Evolutionary conservation across 2,797 vertebrate genomes (phyloP).

Genomic region (Coregonus sp.): DNA sequence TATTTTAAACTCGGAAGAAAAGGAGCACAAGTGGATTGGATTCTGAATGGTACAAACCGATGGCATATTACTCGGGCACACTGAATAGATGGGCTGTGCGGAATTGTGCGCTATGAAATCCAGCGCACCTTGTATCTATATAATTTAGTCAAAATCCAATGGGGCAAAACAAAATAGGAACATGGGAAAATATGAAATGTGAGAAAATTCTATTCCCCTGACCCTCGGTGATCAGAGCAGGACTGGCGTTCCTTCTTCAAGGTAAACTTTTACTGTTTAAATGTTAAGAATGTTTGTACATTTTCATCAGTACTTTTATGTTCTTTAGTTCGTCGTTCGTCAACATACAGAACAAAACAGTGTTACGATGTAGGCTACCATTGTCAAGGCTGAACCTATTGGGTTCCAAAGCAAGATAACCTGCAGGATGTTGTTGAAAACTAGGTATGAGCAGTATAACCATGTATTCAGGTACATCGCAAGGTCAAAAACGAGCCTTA

Average conservation of each 20-base stretch:
- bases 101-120: conserved; percentile 43
- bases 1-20: conserved; percentile 8
- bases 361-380: background rate
- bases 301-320: background rate
- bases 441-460: conserved; percentile 47
- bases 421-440: conserved; percentile 35
- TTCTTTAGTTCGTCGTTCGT: background rate
- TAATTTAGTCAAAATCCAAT: conserved; percentile 42
- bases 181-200: conserved; percentile 60
- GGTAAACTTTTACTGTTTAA: conserved; percentile 57
- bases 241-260: conserved; percentile 60
- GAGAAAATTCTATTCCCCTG: conserved; percentile 55
- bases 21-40: conserved; percentile 45
- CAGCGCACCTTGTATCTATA: conserved; percentile 37
- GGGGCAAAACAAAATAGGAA: conserved; percentile 47
- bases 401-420: conserved; percentile 14
- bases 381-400: background rate
- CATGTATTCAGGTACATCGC: conserved; percentile 54
- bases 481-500: conserved; percentile 67
- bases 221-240: conserved; percentile 53
- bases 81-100: conserved; percentile 53
- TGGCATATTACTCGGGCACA: conserved; percentile 28
- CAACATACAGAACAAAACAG: background rate
- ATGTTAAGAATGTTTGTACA: conserved; percentile 5
- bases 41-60: conserved; percentile 26